phyloP scores from a whole-genome alignment of 2,888 invertebrate species.

The Leucophenga maculata region DNA sequence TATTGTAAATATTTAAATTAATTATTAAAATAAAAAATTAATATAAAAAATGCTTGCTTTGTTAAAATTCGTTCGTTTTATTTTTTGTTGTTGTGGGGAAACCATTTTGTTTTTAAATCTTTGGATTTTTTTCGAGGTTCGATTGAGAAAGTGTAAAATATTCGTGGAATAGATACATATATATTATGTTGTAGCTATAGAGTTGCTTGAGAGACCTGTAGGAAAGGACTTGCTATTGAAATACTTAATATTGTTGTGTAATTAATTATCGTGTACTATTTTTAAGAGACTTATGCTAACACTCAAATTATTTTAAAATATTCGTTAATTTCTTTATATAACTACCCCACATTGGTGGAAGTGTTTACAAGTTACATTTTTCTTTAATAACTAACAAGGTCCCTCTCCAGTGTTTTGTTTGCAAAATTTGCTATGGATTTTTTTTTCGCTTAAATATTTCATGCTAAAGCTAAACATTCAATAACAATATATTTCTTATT shows the following conservation, averaged over 20 bases:
- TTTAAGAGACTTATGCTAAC: constrained; percentile 16
- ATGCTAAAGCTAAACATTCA: constrained; percentile 9
- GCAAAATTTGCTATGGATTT: constrained; percentile 29
- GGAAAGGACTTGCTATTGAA: constrained; percentile 54
- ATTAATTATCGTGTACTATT: background rate
- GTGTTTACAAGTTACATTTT: constrained; percentile 24
- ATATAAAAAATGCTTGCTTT: background rate
- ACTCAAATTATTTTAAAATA: constrained; percentile 33
- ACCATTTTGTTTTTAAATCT: constrained; percentile 36
- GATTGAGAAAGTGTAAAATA: constrained; percentile 1
- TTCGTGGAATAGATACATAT: constrained; percentile 22
- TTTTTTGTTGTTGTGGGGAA: constrained; percentile 40
- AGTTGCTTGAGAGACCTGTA: constrained; percentile 58
- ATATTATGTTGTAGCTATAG: constrained; percentile 31
- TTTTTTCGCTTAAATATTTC: constrained; percentile 24
- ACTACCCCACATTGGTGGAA: background rate
- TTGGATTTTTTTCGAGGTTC: constrained; percentile 25
- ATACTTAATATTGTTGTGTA: constrained; percentile 3
- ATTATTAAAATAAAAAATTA: background rate
- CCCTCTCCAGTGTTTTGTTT: constrained; percentile 68
- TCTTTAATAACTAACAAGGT: constrained; percentile 66
- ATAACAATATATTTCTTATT: background rate
- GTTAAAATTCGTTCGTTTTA: constrained; percentile 51
- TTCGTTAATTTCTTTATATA: background rate
- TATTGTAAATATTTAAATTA: constrained; percentile 1